phyloP scores from a whole-genome alignment of 2,113 vertebrate genomes.

The Hemibagrus wyckioides region DNA sequence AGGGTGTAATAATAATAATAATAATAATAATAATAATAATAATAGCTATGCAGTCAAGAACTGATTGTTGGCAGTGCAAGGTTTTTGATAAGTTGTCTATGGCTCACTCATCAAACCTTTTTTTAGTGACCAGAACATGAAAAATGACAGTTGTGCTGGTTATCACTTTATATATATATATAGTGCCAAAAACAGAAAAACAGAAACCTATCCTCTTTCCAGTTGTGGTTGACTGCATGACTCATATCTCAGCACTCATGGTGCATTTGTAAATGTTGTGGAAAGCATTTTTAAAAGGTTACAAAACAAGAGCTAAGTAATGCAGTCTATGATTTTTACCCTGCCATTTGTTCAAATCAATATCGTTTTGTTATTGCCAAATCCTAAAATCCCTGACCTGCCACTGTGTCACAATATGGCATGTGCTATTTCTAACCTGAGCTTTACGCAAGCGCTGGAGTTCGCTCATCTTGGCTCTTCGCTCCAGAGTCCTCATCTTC shows the following conservation, averaged over 20 bases:
- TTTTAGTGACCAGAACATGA: background rate
- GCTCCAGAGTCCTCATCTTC: constrained; percentile 78
- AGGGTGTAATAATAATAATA: background rate
- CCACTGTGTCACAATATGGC: too few relatives aligned
- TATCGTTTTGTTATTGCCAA: background rate
- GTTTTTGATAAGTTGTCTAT: background rate
- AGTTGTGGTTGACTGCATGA: background rate
- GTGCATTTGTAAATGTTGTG: background rate
- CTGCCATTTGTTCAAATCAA: background rate
- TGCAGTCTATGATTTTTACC: background rate
- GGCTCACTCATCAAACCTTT: background rate
- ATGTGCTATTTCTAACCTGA: constrained; percentile 74
- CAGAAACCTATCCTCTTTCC: background rate
- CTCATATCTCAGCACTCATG: background rate
- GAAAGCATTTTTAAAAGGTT: background rate
- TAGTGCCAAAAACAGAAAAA: background rate
- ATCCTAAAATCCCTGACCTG: background rate
- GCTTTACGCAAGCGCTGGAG: constrained; percentile 84
- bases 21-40: too few relatives aligned
- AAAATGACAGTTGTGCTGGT: background rate
- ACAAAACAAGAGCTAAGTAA: background rate
- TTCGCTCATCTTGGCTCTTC: constrained; percentile 79
- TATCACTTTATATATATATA: background rate
- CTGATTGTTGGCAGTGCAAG: background rate
- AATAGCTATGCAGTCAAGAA: background rate